A percentile compares a stretch with the other conserved stretches of the same genome.
Conservation (phyloP, 2,888 invertebrate species). For the Flabesymbios commensalis region DNA sequence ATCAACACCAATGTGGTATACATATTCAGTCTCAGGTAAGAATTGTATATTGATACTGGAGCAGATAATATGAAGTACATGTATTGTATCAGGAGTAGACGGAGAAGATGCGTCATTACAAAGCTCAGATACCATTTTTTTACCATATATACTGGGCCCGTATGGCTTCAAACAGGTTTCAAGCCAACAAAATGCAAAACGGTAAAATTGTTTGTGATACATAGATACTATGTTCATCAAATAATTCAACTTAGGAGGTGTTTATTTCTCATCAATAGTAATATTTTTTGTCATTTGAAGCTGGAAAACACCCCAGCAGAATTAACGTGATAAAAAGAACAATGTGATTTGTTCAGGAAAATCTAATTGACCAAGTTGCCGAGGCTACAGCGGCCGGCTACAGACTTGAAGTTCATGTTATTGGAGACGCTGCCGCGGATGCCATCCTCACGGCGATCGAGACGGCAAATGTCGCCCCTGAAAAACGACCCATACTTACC, state of each 20-base stretch:
- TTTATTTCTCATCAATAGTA: too few species aligned
- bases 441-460: constrained; percentile 23
- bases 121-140: too few species aligned
- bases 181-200: too few species aligned
- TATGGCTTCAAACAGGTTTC: too few species aligned
- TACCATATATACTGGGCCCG: too few species aligned
- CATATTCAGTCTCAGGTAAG: constrained; percentile 27
- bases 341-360: constrained; percentile 16
- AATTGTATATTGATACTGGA: background rate
- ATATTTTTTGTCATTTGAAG: too few species aligned
- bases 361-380: constrained; percentile 4
- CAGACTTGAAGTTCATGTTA: constrained; percentile 32
- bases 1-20: constrained; percentile 15
- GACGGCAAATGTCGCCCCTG: constrained; percentile 14
- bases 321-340: too few species aligned
- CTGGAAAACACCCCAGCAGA: too few species aligned
- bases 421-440: constrained; percentile 33
- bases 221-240: too few species aligned
- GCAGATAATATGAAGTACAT: background rate
- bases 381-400: constrained; percentile 20
- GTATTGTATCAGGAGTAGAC: background rate
- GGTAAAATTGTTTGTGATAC: too few species aligned
- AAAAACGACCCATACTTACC: constrained; percentile 29
- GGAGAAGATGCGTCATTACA: too few species aligned
- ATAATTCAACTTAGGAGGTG: too few species aligned